These are phyloP conservation scores for Holocentrus rufus DNA, from an alignment of 2,797 vertebrate species.

Conservation along the genomic window DNA sequence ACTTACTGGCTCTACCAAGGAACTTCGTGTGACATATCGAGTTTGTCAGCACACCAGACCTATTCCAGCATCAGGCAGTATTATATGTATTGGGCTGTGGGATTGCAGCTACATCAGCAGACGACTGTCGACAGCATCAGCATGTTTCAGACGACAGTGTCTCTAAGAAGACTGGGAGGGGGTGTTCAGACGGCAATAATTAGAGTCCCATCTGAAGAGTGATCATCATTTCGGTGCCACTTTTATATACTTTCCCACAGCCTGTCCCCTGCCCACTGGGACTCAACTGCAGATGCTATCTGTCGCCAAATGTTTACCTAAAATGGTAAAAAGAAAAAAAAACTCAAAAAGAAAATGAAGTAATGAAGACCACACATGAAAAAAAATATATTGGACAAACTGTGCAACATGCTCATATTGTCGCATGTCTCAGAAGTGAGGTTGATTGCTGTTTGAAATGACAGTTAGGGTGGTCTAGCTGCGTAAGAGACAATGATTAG, in stretches of 20 bases:
- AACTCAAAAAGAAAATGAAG: slow-evolving; percentile 35
- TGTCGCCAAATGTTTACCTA: slow-evolving; percentile 75
- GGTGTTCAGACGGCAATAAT: slow-evolving; percentile 79
- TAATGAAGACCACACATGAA: slow-evolving; percentile 25
- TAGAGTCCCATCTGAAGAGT: slow-evolving; percentile 79
- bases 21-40: slow-evolving; percentile 31
- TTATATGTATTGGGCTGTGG: slow-evolving; percentile 29
- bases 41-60: slow-evolving; percentile 30
- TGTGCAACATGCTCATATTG: not conserved
- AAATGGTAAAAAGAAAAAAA: slow-evolving; percentile 68
- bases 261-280: slow-evolving; percentile 78
- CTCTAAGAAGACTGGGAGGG: slow-evolving; percentile 74
- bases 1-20: slow-evolving; percentile 16
- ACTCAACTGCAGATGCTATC: slow-evolving; percentile 79
- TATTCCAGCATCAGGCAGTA: slow-evolving; percentile 17
- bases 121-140: slow-evolving; percentile 47
- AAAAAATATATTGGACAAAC: not conserved
- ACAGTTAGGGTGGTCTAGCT: slow-evolving; percentile 46
- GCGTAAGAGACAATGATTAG: slow-evolving; percentile 45
- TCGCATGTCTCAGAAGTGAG: slow-evolving; percentile 10
- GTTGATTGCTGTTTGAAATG: slow-evolving; percentile 30
- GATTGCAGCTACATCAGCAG: slow-evolving; percentile 49
- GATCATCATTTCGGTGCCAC: slow-evolving; percentile 79
- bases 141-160: slow-evolving; percentile 62
- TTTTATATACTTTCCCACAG: slow-evolving; percentile 87